phyloP scores from a whole-genome alignment of 1,140 invertebrate species.

The Aphidius ervi region DNA sequence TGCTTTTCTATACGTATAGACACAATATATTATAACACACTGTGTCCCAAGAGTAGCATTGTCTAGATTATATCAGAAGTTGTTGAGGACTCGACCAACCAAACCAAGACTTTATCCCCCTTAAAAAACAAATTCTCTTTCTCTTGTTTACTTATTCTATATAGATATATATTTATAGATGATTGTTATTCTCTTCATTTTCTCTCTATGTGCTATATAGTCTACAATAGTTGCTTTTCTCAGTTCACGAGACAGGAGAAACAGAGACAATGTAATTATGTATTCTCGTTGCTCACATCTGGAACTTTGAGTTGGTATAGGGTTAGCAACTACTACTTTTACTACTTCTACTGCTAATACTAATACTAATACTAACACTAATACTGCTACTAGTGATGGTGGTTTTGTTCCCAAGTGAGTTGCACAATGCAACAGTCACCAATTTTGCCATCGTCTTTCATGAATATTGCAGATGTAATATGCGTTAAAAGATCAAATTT shows the following conservation, averaged over 20 bases:
- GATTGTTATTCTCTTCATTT: too few species aligned
- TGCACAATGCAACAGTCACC: not conserved
- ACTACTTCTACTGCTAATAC: too few species aligned
- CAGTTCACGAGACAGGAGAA: conserved; percentile 21
- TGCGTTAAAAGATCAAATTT: too few species aligned
- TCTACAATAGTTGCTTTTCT: too few species aligned
- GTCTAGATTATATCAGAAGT: conserved; percentile 31
- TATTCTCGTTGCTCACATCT: conserved; percentile 31
- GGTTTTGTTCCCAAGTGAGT: conserved; percentile 16
- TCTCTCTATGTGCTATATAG: too few species aligned
- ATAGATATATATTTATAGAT: too few species aligned
- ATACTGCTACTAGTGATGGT: not conserved
- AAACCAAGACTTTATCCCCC: not conserved
- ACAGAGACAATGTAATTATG: conserved; percentile 36
- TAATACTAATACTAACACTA: too few species aligned
- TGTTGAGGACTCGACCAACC: conserved; percentile 21
- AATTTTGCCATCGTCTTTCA: too few species aligned
- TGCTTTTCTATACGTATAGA: not conserved
- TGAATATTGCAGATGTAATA: too few species aligned
- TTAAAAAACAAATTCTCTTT: conserved; percentile 13
- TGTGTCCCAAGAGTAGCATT: conserved; percentile 26
- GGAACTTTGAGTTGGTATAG: conserved; percentile 19
- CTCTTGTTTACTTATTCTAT: too few species aligned
- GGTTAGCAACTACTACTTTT: not conserved
- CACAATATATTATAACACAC: not conserved